Conservation (phyloP, 2,797 vertebrate genomes). For the Novumbra hubbsi region DNA sequence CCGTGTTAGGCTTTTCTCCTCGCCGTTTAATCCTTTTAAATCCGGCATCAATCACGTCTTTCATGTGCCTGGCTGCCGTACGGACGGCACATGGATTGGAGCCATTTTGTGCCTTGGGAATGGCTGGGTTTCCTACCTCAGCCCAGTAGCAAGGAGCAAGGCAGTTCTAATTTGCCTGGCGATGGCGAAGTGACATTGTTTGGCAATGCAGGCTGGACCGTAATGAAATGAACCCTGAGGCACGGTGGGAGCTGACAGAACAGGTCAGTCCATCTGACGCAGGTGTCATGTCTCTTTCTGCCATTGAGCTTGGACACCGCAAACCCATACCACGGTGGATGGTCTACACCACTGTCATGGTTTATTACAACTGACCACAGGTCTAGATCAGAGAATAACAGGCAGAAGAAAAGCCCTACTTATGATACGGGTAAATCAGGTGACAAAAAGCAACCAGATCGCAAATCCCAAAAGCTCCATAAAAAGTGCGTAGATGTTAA, state of each 20-base stretch:
- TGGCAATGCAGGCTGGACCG: constrained; percentile 44
- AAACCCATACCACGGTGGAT: neutral
- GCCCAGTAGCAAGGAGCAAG: constrained; percentile 14
- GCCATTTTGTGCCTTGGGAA: constrained; percentile 25
- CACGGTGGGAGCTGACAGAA: constrained; percentile 41
- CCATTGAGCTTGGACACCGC: neutral
- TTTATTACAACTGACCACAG: neutral
- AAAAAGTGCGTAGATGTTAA: neutral
- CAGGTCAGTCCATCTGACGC: constrained; percentile 55
- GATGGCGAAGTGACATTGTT: constrained; percentile 43
- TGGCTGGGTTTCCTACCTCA: constrained; percentile 39
- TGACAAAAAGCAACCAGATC: neutral
- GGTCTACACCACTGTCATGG: neutral
- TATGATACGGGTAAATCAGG: neutral
- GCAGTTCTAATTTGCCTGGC: constrained; percentile 59
- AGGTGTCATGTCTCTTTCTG: neutral
- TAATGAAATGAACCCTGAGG: constrained; percentile 62
- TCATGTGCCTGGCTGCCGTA: constrained; percentile 24
- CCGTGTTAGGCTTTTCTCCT: constrained; percentile 19
- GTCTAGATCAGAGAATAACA: neutral
- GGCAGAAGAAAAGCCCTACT: neutral
- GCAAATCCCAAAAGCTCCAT: neutral
- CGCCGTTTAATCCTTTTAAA: constrained; percentile 42
- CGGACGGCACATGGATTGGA: constrained; percentile 32
- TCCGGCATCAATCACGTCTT: constrained; percentile 51